phyloP scores from a whole-genome alignment of 2,113 vertebrate species.

The Echinops telfairi region DNA sequence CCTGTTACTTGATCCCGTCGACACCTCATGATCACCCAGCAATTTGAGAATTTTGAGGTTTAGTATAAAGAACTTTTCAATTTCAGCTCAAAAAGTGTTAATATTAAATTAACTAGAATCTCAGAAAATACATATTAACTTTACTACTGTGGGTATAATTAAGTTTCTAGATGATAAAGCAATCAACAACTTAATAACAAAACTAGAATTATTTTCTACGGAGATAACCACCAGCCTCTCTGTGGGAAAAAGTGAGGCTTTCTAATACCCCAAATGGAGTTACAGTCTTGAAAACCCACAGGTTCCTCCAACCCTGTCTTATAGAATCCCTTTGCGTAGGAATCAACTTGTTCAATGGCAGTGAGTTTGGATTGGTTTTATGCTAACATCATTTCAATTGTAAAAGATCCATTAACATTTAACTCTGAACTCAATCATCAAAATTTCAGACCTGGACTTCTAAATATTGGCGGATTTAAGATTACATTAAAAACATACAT shows the following conservation, averaged over 20 bases:
- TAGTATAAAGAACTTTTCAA: slow-evolving; percentile 20
- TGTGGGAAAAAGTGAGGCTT: too few relatives aligned
- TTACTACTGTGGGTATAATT: not conserved
- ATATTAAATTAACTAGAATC: slow-evolving; percentile 45
- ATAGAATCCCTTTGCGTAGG: too few relatives aligned
- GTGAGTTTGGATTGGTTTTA: too few relatives aligned
- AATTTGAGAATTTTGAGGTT: slow-evolving; percentile 43
- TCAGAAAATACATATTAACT: slow-evolving; percentile 43
- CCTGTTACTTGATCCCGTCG: too few relatives aligned
- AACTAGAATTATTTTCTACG: not conserved
- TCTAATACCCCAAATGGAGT: too few relatives aligned
- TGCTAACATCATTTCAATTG: slow-evolving; percentile 52
- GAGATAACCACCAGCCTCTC: too few relatives aligned
- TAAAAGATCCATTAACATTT: slow-evolving; percentile 15
- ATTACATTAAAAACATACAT: not conserved
- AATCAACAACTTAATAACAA: slow-evolving; percentile 11
- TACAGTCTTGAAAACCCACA: too few relatives aligned
- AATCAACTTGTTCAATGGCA: too few relatives aligned
- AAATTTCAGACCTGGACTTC: not conserved
- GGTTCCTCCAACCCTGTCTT: too few relatives aligned
- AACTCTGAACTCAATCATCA: not conserved
- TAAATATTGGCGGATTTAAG: not conserved
- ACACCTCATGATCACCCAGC: too few relatives aligned
- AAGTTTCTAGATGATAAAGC: slow-evolving; percentile 24
- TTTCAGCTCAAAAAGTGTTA: slow-evolving; percentile 24